Evolutionary conservation across 1,140 invertebrate genomes (phyloP), one percentile per base, ranked within the genome.

Genomic region (Olivierus martensii): DNA sequence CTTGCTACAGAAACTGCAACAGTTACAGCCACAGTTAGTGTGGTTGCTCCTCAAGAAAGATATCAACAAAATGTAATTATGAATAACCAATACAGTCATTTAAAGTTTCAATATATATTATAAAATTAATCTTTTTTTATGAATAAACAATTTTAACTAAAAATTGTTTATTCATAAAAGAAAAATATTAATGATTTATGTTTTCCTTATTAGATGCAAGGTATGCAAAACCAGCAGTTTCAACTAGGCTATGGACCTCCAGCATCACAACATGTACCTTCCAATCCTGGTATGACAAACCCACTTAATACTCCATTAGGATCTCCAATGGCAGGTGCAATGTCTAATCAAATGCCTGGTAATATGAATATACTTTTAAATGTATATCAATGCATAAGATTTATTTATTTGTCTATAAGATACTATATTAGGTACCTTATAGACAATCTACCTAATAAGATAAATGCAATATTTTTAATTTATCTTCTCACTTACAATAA

Each of bases 1-100:
- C 69, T 81, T 59, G 77, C 80, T 58, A 80, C 80, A 17, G 71
- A 70, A 46, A 80, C 71, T 34, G 79, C 80, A 53, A 81, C 79
- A 54, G 81, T 80, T 49, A 83, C 80, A 52, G 80, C 81, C 58
- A 82, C 81, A 55, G 81, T 81, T 47, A 81, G 77, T 66, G 81
- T 83, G 65, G 78, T 83, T 48, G 79, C 79, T 52, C 71, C 81
- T 51, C 80, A 83, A 65, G 79, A 83, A 66, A 75, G 79, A 60
- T 77, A 78, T 65, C 44, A 62, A 61, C 60, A 65, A 62, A 53
- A 63, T 62, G 58, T 56, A 34, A 57, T 65, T 48, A 28, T 28
- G 28, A 74, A 77, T 63, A 69, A 70, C 61, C 80, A 82, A 63
- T 82, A 80, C 65, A 73, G 68, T 60, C 78, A 79, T 70, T 75